Evolutionary conservation across 2,113 vertebrate species (phyloP).

Genomic region (Gymnocephalus cernua): DNA sequence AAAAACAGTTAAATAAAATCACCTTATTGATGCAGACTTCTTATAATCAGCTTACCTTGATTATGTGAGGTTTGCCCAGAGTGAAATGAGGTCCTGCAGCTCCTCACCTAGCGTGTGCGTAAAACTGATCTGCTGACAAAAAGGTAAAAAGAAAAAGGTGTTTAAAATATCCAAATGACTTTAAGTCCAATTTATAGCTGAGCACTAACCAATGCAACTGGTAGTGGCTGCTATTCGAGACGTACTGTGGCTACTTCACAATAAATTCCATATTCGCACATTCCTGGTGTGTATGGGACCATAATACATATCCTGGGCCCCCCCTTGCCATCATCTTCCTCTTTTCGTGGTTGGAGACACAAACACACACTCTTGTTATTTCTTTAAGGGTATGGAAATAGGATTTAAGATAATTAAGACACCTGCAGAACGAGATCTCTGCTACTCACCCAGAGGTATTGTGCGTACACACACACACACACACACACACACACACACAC

Average conservation of each 20-base stretch:
- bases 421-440: conserved; percentile 40
- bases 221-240: neutral
- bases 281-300: neutral
- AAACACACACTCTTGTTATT: conserved; percentile 2
- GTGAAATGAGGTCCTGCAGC: neutral
- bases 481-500: neutral
- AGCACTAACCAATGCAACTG: neutral
- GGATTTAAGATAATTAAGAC: conserved; percentile 55
- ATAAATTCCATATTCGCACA: neutral
- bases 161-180: neutral
- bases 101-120: neutral
- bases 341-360: neutral
- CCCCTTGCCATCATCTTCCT: neutral
- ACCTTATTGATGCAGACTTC: neutral
- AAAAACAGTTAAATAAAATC: neutral
- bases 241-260: neutral
- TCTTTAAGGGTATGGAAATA: conserved; percentile 30
- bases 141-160: neutral
- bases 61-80: neutral
- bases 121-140: neutral
- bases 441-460: conserved; percentile 19
- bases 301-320: neutral
- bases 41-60: neutral
- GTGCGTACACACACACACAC: neutral
- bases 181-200: neutral